Evolutionary conservation across 2,113 vertebrate species (phyloP), one percentile per base, ranked within the genome.

Genomic region (Sturnira hondurensis): DNA sequence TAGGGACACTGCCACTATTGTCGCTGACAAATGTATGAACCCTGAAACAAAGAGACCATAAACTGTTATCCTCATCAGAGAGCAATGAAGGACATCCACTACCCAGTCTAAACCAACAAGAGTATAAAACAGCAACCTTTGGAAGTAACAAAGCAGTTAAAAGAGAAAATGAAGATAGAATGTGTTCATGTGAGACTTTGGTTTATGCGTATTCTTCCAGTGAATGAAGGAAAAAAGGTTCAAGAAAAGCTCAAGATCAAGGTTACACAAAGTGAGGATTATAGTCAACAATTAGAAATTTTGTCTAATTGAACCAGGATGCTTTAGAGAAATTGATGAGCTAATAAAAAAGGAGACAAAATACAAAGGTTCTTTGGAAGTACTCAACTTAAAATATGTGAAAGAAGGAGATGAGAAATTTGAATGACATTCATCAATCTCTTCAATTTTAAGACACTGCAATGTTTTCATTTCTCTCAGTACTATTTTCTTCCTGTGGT

Each of bases 41-140:
- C 99, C 99, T 0, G 99, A 99, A 91, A 99, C 99, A 10, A 99
- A 99, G 97, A 98, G 99, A 83, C 99, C 99, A 0, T 99, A 99
- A 80, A 99, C 99, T 0, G 99, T 99, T 28, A 99, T 93, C 94
- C 98, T 99, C 0, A 99, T 99, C 0, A 99, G 83, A 98, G 99
- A 95, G 99, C 99, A 43, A 99, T 99, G 99, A 99, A 99, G 97
- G 99, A 99, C 89, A 99, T 99, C 86, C 99, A 99, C 98, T 99
- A 99, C 97, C 99, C 99, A 0, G 99, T 99, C 81, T 99, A 99
- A 90, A 97, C 99, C 45, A 99, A 99, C 97, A 99, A 99, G 98
- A 99, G 99, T 97, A 99, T 99, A 0, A 99, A 99, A 91, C 99
- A 99, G 97, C 99, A 99, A 99, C 99, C 99, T 14, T 98, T 99